Base-by-base conservation (phyloP, 2,113 vertebrate species). In the Capreolus pygargus region DNA sequence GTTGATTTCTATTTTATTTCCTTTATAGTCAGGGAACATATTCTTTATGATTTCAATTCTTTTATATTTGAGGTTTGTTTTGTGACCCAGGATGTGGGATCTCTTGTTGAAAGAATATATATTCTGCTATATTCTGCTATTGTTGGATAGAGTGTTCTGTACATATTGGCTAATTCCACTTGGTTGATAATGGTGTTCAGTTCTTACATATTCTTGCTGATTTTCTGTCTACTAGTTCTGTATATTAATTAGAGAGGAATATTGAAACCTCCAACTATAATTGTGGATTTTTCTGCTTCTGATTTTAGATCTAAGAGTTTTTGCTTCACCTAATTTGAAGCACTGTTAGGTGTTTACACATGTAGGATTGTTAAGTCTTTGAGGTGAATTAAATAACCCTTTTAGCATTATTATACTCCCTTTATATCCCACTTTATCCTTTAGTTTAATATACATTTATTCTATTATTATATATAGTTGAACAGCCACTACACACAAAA, bases 371-470 rank as follows among this genome's bases (percentile, higher is more conserved):
- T 79, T 90, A 87, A 93, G 74, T 94, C 82, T 91, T 94, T 96
- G 70, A 76, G 76, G 21, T 88, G 13, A 54, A 15, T 82, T 94
- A 97, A 50, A 84, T 95, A 94, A 85, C 17, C 50, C 14, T 88
- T 89, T 94, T 60, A 91, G 39, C 64, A 58, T 96, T 95, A 55
- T 94, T 60, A 82, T 19, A 93, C 55, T 81, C 36, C 17, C 43
- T 27, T 27, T 94, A 15, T 81, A 87, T 94, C 87, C 82, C 58
- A 82, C 70, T 88, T 95, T 89, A 88, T 78, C 82, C 36, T 94
- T 91, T 92, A 60, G 86, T 84, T 97, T 95, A 81, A 93, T 25
- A 97, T 55, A 96, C 89, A 95, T 96, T 98, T 98, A 97, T 97
- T 98, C 86, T 94, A 97, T 96, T 86, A 89, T 45, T 78, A 45